These are phyloP conservation scores for Hyaena hyaena DNA, from an alignment of 2,113 vertebrate species.

Conservation along the genomic window DNA sequence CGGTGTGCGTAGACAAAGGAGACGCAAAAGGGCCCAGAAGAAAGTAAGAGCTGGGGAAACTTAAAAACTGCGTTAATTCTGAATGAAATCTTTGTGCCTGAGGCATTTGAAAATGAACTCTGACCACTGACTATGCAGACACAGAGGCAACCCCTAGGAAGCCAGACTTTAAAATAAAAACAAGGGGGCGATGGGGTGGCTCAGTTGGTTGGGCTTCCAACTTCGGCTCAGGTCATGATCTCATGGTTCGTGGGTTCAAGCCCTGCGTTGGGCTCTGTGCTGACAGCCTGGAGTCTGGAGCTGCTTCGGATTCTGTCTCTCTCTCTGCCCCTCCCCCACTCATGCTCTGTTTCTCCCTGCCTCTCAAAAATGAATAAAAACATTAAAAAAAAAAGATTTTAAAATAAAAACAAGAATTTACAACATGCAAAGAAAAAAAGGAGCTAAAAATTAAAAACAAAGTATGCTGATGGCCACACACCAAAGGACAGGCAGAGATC, in stretches of 20 bases:
- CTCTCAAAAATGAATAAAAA: no score
- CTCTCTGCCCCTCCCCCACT: no score
- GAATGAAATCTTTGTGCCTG: neutral
- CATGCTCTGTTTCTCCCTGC: no score
- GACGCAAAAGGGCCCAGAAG: neutral
- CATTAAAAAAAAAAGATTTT: no score
- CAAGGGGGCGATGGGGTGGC: neutral
- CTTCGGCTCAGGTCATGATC: no score
- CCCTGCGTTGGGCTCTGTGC: no score
- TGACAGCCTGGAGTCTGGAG: no score
- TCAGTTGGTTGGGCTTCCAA: no score
- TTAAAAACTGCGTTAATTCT: neutral
- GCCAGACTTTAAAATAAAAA: neutral
- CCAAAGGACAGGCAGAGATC: neutral
- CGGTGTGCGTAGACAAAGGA: neutral
- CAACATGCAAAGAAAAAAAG: neutral
- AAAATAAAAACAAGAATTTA: no score
- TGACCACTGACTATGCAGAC: neutral
- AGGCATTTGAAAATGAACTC: neutral
- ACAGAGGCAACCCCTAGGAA: neutral
- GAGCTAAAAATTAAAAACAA: neutral
- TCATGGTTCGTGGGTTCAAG: no score
- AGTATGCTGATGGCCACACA: neutral
- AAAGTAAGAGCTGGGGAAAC: neutral
- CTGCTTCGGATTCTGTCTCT: no score